Base-by-base conservation (phyloP, 2,113 vertebrate species). In the Erpornis zantholeuca region DNA sequence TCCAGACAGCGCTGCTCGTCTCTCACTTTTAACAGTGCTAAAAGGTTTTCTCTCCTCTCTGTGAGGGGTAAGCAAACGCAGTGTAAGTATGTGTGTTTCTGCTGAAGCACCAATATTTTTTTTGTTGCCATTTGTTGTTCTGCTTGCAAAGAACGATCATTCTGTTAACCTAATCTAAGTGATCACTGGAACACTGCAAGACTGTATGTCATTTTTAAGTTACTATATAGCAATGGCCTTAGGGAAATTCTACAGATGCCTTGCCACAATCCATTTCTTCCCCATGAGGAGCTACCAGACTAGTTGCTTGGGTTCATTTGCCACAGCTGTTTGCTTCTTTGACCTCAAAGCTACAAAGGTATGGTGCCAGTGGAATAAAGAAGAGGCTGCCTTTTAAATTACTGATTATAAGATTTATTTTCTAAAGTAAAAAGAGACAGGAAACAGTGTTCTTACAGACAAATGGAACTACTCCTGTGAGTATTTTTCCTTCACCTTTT, bases 221-320 rank as follows among this genome's bases (percentile, higher is more conserved):
- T 87, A 53, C 72, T 38, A 8, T 82, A 86, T 75, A 87, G 44
- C 2, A 3, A 69, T 88, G 57, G 86, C 92, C 94, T 94, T 25
- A 79, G 94, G 84, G 76, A 91, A 97, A 90, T 89, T 91, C 81
- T 95, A 64, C 95, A 96, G 94, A 93, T 85, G 92, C 75, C 90
- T 91, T 96, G 95, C 93, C 93, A 94, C 80, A 95, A 96, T 83
- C 75, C 57, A 92, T 97, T 95, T 96, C 86, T 97, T 96, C 83
- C 75, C n/a, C 93, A 77, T 77, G 94, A 92, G 9, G 69, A 76
- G 61, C 50, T 92, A 82, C 70, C 60, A 72, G 45, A 47, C 33
- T 49, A 52, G 54, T 79, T 92, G 59, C 53, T 84, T 82, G 61
- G 56, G 92, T 91, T 93, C 33, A 53, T 94, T 88, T 94, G 78